Evolutionary conservation across 2,797 vertebrate genomes (phyloP), one percentile per base, ranked within the genome.

Genomic region (Pygocentrus nattereri): DNA sequence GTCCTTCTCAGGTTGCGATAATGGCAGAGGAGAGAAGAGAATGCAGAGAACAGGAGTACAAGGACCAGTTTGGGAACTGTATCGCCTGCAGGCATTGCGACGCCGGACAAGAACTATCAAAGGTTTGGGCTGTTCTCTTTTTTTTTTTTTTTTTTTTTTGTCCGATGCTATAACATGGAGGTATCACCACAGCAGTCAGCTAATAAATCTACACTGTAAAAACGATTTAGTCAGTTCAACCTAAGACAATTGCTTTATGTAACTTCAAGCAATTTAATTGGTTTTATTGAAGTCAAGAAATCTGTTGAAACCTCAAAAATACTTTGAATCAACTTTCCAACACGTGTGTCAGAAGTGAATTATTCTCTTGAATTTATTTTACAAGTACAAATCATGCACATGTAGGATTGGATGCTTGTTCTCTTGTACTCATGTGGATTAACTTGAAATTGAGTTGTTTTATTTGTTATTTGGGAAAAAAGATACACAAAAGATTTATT

Each of bases 31-130:
- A 97, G 91, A 96, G 93, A 64, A 93, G 95, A 87, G 96, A 96
- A 59, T 99, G 98, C 89, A 93, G 96, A 87, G 97, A 99, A 15
- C 97, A 98, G 87, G 97, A 99, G 91, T 99, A 95, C 92, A 95
- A 94, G 90, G 96, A 98, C 84, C 91, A 84, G n/a, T 85, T 90
- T 85, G 97, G 97, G 88, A 96, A 90, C 59, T 99, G 98, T 84
- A 87, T 94, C 80, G 94, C 94, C 74, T 99, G 98, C 92, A 94
- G 92, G 86, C 96, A 97, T 70, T 99, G 98, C 80, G 96, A 97
- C 21, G 97, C 97, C 4, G 98, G 98, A 88, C 96, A 97, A 92
- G 97, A 99, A 82, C 92, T 98, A 27, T 99, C 98, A 83, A 98
- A 99, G 96, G 98, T 98, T 92, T 81, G 87, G 81, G 23, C 1